Evolutionary conservation across 2,113 vertebrate genomes (phyloP).

Genomic region (Eurystomus gularis): DNA sequence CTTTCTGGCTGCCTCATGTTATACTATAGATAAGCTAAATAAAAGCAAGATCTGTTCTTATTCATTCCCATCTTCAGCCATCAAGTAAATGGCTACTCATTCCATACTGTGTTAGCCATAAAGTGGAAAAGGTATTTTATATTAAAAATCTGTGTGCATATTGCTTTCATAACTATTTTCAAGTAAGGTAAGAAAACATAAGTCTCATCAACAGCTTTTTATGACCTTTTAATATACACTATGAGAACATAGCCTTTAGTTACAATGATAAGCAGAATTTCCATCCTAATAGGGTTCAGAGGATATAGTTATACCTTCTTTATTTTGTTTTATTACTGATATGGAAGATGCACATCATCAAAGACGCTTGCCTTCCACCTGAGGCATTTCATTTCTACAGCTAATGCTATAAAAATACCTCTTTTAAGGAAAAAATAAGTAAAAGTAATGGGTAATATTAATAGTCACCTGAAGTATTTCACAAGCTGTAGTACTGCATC

Average conservation of each 20-base stretch:
- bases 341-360: not conserved
- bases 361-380: not conserved
- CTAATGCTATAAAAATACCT: not conserved
- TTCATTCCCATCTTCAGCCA: slow-evolving; percentile 26
- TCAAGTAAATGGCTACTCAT: slow-evolving; percentile 35
- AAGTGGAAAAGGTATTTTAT: slow-evolving; percentile 59
- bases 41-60: slow-evolving; percentile 22
- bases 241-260: slow-evolving; percentile 45
- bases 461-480: not conserved
- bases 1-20: not conserved
- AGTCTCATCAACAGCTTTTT: slow-evolving; percentile 38
- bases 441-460: not conserved
- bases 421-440: not conserved
- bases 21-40: slow-evolving; percentile 14
- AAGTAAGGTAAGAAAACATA: slow-evolving; percentile 10
- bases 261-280: slow-evolving; percentile 11
- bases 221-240: slow-evolving; percentile 49
- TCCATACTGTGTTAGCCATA: slow-evolving; percentile 40
- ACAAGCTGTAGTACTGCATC: not conserved
- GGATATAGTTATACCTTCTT: not conserved
- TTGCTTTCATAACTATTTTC: slow-evolving; percentile 44
- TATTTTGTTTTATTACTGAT: not conserved
- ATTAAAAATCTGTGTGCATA: slow-evolving; percentile 57
- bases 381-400: not conserved
- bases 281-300: not conserved